These are phyloP conservation scores for Plotosus lineatus DNA, from an alignment of 2,113 vertebrate genomes.

Conservation along the genomic window DNA sequence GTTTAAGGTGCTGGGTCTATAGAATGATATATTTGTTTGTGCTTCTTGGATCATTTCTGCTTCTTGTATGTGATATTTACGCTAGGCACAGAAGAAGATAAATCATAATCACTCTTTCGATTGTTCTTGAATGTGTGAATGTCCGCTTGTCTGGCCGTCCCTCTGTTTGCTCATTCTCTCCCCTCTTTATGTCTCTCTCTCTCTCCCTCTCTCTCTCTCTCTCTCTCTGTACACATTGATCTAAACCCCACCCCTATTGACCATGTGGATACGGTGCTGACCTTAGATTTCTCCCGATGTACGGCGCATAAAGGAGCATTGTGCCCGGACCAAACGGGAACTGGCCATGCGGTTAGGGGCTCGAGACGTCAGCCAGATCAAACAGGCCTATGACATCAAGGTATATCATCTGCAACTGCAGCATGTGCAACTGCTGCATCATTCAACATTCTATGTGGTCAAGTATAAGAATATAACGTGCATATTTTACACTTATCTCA, in stretches of 20 bases:
- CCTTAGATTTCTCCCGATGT: constrained; percentile 84
- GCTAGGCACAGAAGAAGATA: not conserved
- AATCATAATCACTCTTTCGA: constrained; percentile 4
- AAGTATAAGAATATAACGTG: not conserved
- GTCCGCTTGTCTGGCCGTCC: constrained; percentile 45
- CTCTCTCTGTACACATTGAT: constrained; percentile 53
- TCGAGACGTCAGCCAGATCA: constrained; percentile 81
- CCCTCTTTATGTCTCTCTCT: constrained; percentile 42
- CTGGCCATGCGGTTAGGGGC: constrained; percentile 83
- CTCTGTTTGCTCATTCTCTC: constrained; percentile 57
- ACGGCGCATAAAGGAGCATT: constrained; percentile 83
- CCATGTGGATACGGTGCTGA: constrained; percentile 36
- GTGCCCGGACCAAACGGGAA: constrained; percentile 83
- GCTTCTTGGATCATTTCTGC: not conserved
- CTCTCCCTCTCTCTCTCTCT: constrained; percentile 53
- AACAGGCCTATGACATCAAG: constrained; percentile 83
- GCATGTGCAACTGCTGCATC: constrained; percentile 14
- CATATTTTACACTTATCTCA: not conserved
- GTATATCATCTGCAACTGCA: constrained; percentile 65
- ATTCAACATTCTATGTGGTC: not conserved
- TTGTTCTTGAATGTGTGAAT: constrained; percentile 26
- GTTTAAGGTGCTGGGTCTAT: not conserved
- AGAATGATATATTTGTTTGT: not conserved
- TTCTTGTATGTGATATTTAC: constrained; percentile 17
- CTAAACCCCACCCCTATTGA: constrained; percentile 49